Evolutionary conservation across 2,888 invertebrate genomes (phyloP), one percentile per base, ranked within the genome.

Genomic region (Plagodis pulveraria): DNA sequence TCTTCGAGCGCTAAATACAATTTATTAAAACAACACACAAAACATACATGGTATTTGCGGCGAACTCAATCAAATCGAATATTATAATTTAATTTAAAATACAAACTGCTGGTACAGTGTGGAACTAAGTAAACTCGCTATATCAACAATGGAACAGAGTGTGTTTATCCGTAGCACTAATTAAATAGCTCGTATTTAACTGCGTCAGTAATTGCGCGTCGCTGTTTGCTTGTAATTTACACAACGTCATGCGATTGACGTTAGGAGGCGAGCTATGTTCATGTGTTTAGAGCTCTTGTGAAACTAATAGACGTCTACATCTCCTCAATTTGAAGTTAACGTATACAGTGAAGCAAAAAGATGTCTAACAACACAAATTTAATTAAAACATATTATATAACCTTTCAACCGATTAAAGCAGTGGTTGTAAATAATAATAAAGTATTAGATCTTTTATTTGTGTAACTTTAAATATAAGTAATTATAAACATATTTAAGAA

Each of bases 151-250:
- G 49, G 9, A 49, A 12, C 33, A 9, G 5, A 35, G 36, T 42
- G 46, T 59, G 11, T 59, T 54, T 54, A 59, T 59, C 48, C 10
- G 45, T 22, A 42, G 33, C 34, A 54, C 50, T 55, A 55, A 59
- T 59, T 59, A 51, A 59, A 59, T 59, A 53, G 22, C 22, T n/a
- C 38, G 38, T 59, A 46, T 55, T 54, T 54, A 58, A 50, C 41
- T 36, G 38, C 33, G 11, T n/a, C 36, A 40, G 55, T 65, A 63
- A 67, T 67, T 65, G 65, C 53, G 60, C 51, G 43, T 38, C 65
- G 50, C 45, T 67, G 63, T 67, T 67, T 67, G 57, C 63, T 62
- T 62, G 65, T 65, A 59, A 67, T 65, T 61, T 56, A 62, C 58
- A 43, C 56, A 41, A 55, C 58, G 64, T 10, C 55, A 48, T 57